These are phyloP conservation scores for Eretmocerus hayati DNA, from an alignment of 2,888 invertebrate species.

Conservation along the genomic window DNA sequence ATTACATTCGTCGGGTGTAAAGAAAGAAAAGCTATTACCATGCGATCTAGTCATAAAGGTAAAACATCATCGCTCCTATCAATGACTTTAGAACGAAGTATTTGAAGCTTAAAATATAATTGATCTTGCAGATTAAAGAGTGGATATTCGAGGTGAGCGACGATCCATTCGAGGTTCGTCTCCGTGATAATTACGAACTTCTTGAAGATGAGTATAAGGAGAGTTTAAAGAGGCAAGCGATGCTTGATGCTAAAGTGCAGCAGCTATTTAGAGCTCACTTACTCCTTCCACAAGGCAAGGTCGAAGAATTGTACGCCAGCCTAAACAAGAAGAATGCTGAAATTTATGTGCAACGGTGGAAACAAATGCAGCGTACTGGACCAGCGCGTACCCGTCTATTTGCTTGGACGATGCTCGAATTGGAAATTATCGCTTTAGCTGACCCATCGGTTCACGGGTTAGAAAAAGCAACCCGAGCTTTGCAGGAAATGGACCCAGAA, in stretches of 20 bases:
- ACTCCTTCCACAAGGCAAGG: constrained; percentile 75
- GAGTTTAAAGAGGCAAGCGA: constrained; percentile 78
- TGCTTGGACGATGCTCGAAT: constrained; percentile 74
- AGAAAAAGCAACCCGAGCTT: constrained; percentile 62
- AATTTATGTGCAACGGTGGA: constrained; percentile 88
- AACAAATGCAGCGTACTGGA: constrained; percentile 60
- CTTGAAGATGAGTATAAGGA: constrained; percentile 94
- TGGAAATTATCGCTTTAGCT: constrained; percentile 69
- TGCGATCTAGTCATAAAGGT: constrained; percentile 86
- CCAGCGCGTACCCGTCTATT: constrained; percentile 69
- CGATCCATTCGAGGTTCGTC: constrained; percentile 95
- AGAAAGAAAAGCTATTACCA: constrained; percentile 68
- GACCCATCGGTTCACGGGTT: constrained; percentile 82
- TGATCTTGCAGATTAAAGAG: constrained; percentile 63
- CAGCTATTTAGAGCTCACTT: constrained; percentile 77
- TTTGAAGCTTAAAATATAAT: not conserved
- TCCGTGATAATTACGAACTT: constrained; percentile 92
- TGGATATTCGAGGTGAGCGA: constrained; percentile 89
- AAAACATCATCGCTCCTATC: constrained; percentile 4
- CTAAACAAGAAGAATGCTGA: constrained; percentile 87
- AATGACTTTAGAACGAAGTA: not conserved
- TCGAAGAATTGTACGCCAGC: constrained; percentile 82
- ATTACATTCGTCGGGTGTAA: constrained; percentile 58
- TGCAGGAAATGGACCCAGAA: constrained; percentile 79
- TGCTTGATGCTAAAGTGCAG: constrained; percentile 81